These are phyloP conservation scores for Anser cygnoides DNA, from an alignment of 2,113 vertebrate species.

Conservation along the genomic window DNA sequence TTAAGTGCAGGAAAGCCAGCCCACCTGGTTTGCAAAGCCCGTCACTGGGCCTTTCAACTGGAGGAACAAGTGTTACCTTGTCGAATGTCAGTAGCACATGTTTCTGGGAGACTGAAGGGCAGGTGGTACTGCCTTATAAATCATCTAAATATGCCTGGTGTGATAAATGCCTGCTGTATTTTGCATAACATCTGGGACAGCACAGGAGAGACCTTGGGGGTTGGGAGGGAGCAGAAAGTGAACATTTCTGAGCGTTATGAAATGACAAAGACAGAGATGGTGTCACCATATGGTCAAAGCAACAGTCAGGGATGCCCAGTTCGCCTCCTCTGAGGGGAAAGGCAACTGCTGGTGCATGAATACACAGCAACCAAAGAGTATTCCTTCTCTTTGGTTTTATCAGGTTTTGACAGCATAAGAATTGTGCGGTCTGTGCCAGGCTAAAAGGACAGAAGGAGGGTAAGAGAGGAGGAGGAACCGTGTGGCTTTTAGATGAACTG, in stretches of 20 bases:
- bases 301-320: not conserved
- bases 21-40: not conserved
- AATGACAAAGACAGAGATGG: constrained; percentile 41
- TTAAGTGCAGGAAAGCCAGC: not conserved
- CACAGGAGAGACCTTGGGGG: constrained; percentile 28
- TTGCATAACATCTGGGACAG: constrained; percentile 69
- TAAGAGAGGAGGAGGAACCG: not conserved
- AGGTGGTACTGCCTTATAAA: constrained; percentile 65
- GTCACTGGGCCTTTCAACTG: not conserved
- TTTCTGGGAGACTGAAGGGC: constrained; percentile 59
- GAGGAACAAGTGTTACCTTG: constrained; percentile 15
- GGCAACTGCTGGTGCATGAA: not conserved
- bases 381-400: not conserved
- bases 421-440: not conserved
- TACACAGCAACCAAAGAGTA: not conserved
- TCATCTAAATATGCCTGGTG: constrained; percentile 55
- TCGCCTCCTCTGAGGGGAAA: not conserved
- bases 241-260: not conserved
- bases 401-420: not conserved
- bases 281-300: constrained; percentile 51
- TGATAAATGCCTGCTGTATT: constrained; percentile 64
- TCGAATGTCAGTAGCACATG: constrained; percentile 38
- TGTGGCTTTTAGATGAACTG: not conserved
- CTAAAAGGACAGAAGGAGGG: not conserved
- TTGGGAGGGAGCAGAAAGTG: constrained; percentile 23